Base-by-base conservation (phyloP, 2,113 vertebrate species). In the Psophia crepitans region DNA sequence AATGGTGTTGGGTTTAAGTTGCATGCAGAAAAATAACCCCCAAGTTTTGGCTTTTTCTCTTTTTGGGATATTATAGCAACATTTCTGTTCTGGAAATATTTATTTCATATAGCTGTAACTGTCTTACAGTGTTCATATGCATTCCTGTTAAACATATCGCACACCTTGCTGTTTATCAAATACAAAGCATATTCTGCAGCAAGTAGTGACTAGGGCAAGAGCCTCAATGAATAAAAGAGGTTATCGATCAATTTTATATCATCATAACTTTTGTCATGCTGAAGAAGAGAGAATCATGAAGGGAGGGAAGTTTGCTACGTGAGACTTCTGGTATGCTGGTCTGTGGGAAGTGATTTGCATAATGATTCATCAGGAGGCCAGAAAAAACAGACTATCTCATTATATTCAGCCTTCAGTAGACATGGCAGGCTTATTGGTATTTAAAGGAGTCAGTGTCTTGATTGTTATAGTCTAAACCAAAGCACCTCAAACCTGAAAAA, bases 281-380 rank as follows among this genome's bases (percentile, higher is more conserved):
- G 69, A 78, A 76, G 41, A 49, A 48, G 46, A 68, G 54, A 51
- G n/a, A 82, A 39, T 65, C 30, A 35, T 19, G 64, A 71, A 5
- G 24, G 37, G 9, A 12, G 51, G 51, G 56, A 95, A 13, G 41
- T 56, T 85, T 90, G 43, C 21, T 77, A 19, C 0, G 1, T 48
- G 68, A 92, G 46, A 78, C 33, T 90, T 84, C 14, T 64, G 21
- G 64, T 89, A 37, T 88, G 80, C 49, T 60, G 84, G 13, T 71
- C 90, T 68, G 65, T 90, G 90, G 88, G 80, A 89, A 75, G 61
- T 53, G 13, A 90, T 95, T 90, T 93, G 49, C 88, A 68, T 95
- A 85, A 65, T 68, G 64, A 89, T 94, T 95, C 73, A 90, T 90
- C 56, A 60, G 53, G 64, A 37, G 33, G 17, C 51, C 79, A 86